Conservation (phyloP, 2,113 vertebrate species). For the Otocyon megalotis region DNA sequence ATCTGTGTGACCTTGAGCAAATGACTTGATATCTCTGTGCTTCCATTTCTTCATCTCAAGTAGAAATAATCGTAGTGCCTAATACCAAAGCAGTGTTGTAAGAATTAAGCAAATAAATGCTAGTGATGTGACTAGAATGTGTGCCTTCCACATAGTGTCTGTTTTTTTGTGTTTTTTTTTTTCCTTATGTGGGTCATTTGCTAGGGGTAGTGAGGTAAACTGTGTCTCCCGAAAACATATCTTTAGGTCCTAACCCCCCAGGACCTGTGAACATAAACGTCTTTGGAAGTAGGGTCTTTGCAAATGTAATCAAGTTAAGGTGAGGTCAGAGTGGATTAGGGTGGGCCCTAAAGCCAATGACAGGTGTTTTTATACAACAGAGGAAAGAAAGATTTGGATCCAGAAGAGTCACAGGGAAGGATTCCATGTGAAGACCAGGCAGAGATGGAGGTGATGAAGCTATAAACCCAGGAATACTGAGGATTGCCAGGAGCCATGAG, state of each 20-base stretch:
- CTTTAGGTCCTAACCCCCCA: not conserved
- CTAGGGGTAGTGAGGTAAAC: not conserved
- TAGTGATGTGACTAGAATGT: not conserved
- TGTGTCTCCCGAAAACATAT: not conserved
- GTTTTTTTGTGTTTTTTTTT: not conserved
- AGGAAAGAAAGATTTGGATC: not conserved
- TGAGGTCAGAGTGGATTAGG: not conserved
- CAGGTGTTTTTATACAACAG: not conserved
- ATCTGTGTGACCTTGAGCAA: conserved; percentile 64
- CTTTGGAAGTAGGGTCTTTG: conserved; percentile 25
- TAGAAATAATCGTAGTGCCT: not conserved
- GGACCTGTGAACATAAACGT: not conserved
- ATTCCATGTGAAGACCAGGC: not conserved
- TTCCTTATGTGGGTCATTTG: not conserved
- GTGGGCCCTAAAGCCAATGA: not conserved
- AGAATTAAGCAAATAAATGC: not conserved
- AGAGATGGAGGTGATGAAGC: not conserved
- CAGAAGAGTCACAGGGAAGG: not conserved
- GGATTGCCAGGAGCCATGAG: not conserved
- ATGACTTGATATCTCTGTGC: conserved; percentile 43
- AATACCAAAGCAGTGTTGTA: not conserved
- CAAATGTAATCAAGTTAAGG: not conserved
- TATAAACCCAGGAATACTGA: not conserved
- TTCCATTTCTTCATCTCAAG: not conserved
- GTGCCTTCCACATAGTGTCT: not conserved